Percentiles rank a stretch among this genome's conserved stretches.
phyloP scores from a whole-genome alignment of 2,888 invertebrate genomes.

The Tinea pellionella region DNA sequence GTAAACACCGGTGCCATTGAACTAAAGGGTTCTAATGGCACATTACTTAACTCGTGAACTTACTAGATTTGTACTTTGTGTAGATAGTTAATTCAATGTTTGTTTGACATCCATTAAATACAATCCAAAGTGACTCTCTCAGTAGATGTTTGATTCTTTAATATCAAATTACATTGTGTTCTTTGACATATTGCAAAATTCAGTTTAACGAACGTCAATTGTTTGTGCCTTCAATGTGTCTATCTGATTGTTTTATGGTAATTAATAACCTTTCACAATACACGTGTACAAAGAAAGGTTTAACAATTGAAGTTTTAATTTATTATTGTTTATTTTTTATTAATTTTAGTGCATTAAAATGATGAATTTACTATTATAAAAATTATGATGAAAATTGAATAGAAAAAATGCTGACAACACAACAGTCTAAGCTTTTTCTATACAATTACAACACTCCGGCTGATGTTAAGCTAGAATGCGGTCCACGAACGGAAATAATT shows the following conservation, averaged over 20 bases:
- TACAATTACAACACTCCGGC: too few relatives aligned
- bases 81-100: not conserved
- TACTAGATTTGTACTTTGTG: not conserved
- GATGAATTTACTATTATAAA: too few relatives aligned
- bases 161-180: not conserved
- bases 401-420: too few relatives aligned
- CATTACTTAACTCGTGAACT: not conserved
- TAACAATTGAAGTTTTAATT: too few relatives aligned
- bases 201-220: not conserved
- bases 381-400: too few relatives aligned
- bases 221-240: not conserved
- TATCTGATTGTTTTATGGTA: not conserved
- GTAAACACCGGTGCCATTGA: not conserved
- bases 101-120: not conserved
- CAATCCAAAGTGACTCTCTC: too few relatives aligned
- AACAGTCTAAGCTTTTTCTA: too few relatives aligned
- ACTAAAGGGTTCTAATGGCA: not conserved
- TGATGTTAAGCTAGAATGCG: too few relatives aligned
- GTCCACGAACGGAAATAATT: too few relatives aligned
- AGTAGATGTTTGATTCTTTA: too few relatives aligned
- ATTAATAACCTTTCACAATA: not conserved
- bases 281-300: not conserved
- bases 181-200: not conserved
- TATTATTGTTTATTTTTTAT: too few relatives aligned
- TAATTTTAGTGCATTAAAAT: too few relatives aligned